Evolutionary conservation across 2,888 invertebrate species (phyloP).

Genomic region (Cryptus armator): DNA sequence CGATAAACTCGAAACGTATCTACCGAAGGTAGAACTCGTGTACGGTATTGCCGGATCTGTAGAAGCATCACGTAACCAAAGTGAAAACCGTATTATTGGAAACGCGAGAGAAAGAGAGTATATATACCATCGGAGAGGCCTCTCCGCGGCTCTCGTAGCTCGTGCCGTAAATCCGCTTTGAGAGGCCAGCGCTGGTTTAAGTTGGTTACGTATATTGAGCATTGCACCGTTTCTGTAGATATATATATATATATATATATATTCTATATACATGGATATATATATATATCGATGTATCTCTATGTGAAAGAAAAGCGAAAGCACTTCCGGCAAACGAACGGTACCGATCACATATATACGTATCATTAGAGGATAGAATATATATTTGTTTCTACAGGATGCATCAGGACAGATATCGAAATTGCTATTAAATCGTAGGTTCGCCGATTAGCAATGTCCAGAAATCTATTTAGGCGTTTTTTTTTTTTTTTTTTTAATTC

Average conservation of each 20-base stretch:
- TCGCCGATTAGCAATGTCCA: neutral
- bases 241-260: no score
- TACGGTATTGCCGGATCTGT: slow-evolving; percentile 38
- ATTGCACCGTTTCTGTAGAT: neutral
- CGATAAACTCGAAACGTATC: neutral
- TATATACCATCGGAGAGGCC: slow-evolving; percentile 33
- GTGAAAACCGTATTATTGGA: slow-evolving; percentile 61
- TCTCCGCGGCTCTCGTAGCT: slow-evolving; percentile 3
- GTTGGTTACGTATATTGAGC: slow-evolving; percentile 51
- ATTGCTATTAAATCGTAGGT: neutral
- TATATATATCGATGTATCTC: neutral
- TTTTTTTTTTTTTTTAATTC: no score
- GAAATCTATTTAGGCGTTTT: no score
- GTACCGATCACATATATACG: slow-evolving; percentile 33
- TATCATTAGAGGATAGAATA: slow-evolving; percentile 12
- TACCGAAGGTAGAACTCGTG: neutral
- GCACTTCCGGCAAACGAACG: slow-evolving; percentile 64
- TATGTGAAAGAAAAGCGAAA: slow-evolving; percentile 67
- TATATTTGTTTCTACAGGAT: slow-evolving; percentile 1
- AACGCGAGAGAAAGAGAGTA: slow-evolving; percentile 48
- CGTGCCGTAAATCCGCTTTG: slow-evolving; percentile 63
- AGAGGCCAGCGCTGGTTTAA: slow-evolving; percentile 51
- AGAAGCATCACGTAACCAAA: slow-evolving; percentile 55
- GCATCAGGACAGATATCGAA: neutral
- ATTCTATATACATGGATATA: no score